phyloP scores from a whole-genome alignment of 1,140 invertebrate genomes.

The Aphidius gifuensis region DNA sequence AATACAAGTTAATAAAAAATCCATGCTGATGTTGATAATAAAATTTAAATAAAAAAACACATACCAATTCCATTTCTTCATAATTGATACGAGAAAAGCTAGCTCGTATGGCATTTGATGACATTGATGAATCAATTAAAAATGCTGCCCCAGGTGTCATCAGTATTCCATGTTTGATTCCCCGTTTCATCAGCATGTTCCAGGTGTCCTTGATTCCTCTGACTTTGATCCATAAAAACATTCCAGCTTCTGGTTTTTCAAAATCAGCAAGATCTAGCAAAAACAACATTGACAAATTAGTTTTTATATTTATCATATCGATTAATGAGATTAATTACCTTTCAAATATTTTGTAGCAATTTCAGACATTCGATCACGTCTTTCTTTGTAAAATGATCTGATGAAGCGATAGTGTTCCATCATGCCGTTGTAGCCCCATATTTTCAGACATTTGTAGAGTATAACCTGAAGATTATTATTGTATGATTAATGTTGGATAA shows the following conservation, averaged over 20 bases:
- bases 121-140: constrained; percentile 57
- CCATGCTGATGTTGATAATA: background rate
- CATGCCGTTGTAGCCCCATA: constrained; percentile 63
- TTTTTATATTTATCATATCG: background rate
- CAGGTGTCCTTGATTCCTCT: constrained; percentile 66
- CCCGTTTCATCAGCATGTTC: constrained; percentile 68
- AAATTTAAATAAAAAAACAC: constrained; percentile 1
- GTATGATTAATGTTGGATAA: background rate
- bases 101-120: constrained; percentile 65
- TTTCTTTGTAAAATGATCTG: constrained; percentile 63
- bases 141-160: constrained; percentile 71
- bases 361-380: constrained; percentile 62
- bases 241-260: constrained; percentile 65
- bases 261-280: constrained; percentile 64
- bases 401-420: constrained; percentile 61
- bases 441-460: constrained; percentile 60
- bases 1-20: constrained; percentile 1
- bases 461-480: constrained; percentile 57
- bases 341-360: constrained; percentile 63
- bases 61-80: constrained; percentile 61
- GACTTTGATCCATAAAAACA: constrained; percentile 77
- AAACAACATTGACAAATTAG: background rate
- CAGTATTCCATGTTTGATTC: constrained; percentile 60
- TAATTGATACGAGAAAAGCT: constrained; percentile 65
- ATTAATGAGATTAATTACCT: too few relatives aligned